Conservation (phyloP, 2,113 vertebrate species). For the Mesembrinibis cayennensis region DNA sequence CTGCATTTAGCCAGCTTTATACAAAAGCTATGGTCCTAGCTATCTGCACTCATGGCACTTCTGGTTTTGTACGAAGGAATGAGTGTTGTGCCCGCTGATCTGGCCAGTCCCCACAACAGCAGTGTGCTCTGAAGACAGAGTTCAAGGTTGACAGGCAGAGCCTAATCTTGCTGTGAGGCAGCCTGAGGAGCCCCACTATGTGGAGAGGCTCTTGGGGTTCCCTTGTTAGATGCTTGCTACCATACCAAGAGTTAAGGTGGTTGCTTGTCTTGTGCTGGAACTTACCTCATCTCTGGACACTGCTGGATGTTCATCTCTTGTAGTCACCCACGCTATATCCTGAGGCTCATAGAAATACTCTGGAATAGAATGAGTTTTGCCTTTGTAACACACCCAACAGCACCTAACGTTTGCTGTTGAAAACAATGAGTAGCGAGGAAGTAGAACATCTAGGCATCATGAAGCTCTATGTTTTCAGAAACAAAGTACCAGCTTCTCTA, state of each 20-base stretch:
- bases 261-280: neutral
- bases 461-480: neutral
- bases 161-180: neutral
- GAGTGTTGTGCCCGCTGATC: neutral
- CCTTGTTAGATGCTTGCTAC: neutral
- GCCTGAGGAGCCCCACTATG: neutral
- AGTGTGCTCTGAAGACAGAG: neutral
- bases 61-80: neutral
- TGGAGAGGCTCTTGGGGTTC: neutral
- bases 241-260: neutral
- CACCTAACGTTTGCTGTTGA: neutral
- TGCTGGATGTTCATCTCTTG: neutral
- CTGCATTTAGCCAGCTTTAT: neutral
- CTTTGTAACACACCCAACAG: neutral
- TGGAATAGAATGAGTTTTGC: neutral
- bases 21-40: neutral
- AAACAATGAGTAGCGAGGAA: neutral
- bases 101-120: neutral
- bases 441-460: neutral
- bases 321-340: neutral
- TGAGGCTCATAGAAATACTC: neutral
- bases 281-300: neutral
- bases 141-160: neutral
- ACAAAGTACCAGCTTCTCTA: neutral
- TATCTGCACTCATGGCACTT: neutral